Evolutionary conservation across 2,113 vertebrate species (phyloP), one percentile per base, ranked within the genome.

Genomic region (Triplophysa tibetana): DNA sequence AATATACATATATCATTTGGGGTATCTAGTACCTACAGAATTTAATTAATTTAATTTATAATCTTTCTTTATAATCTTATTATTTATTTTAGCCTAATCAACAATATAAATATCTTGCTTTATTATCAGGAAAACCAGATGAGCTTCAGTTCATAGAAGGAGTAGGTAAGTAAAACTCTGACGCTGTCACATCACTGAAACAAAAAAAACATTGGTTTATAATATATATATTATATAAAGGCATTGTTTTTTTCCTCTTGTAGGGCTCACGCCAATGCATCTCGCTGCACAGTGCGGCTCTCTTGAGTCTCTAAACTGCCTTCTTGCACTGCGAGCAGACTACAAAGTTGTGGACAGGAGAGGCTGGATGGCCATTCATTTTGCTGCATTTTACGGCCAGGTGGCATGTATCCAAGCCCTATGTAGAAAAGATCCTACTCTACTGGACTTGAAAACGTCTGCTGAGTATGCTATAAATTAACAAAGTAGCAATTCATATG

Each of bases 311-410:
- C 83, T 91, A 17, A 50, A 83, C 84, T 94, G 92, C 70, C 87
- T 94, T 6, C 88, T 94, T 3, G 86, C 85, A 19, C 87, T 90
- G 70, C 90, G 88, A 72, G 92, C 89, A 8, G 90, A 94, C 77
- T 89, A 88, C 62, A 87, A 3, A 0, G 78, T 89, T 13, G 69
- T 82, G 23, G 92, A 94, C 75, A 82, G 86, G 50, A 88, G 90
- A 78, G 93, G 92, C 66, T 94, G 93, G 93, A 86, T 91, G 87
- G 87, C 93, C 0, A 90, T 93, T 38, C 93, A 94, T 79, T 93
- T 90, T 74, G 92, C 93, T 0, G 91, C 93, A 23, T 93, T 91
- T 85, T 94, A 91, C 41, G 91, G 92, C 63, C 90, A 93, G 26
- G 86, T 92, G 62, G 78, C 91, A 61, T 91, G 92, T 43, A 68